Base-by-base conservation (phyloP, 2,888 invertebrate genomes). In the Dasypolia templi region DNA sequence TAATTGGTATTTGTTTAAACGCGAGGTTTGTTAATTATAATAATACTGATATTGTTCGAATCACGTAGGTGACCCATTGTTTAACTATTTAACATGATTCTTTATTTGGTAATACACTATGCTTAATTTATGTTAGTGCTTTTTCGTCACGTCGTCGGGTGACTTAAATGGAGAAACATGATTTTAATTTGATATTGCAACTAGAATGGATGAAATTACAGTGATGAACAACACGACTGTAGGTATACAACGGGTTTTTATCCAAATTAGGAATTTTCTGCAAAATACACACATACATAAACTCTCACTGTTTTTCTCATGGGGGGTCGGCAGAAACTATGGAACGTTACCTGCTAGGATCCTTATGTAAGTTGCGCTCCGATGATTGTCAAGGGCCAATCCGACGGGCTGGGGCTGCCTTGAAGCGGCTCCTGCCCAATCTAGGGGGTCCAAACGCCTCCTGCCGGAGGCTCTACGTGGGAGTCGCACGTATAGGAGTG, bases 1-100 rank as follows among this genome's bases (percentile, higher is more conserved):
- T 84, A 81, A 86, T 84, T 75, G 65, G 63, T 83, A 77, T 73
- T 75, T 77, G 64, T 65, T 71, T 70, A 62, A 56, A 68, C 53
- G 68, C 44, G 44, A n/a, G n/a, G 44, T 75, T 70, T 63, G 59
- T 65, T 79, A 66, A 83, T 79, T 76, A 66, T 83, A 73, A 79
- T 73, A 72, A 67, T 70, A 66, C 71, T 65, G 75, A 46, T 73
- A 71, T 75, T 68, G 56, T 56, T 74, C 26, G 63, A 77, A 79
- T 72, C 51, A 79, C 61, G 66, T 72, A 62, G 64, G 62, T 78
- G 61, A 61, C n/a, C 44, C 56, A 56, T 72, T 44, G 59, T 67
- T 79, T 67, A 29, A 79, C 53, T 51, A 69, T 62, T 53, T 32
- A 67, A 59, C 49, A 35, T 78, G 63, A 53, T 26, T 49, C 68